Conservation (phyloP, 1,140 invertebrate species). For the Drosophila quadrilineata region DNA sequence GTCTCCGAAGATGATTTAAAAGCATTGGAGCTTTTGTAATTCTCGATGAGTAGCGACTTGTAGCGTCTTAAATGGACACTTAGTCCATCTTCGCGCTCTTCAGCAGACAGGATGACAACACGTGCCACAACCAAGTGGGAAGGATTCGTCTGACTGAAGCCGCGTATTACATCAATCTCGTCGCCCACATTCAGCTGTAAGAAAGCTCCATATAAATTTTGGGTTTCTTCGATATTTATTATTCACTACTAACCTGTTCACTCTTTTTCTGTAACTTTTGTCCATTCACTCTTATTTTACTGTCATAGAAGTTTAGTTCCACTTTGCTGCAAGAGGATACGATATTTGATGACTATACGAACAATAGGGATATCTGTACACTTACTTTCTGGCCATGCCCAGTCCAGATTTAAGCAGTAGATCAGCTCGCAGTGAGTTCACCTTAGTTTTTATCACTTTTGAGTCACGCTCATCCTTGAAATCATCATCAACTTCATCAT, state of each 20-base stretch:
- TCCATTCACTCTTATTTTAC: conserved; percentile 86
- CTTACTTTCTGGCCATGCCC: conserved; percentile 85
- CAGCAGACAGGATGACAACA: conserved; percentile 83
- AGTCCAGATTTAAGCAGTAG: conserved; percentile 85
- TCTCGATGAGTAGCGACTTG: conserved; percentile 84
- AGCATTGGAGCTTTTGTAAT: conserved; percentile 82
- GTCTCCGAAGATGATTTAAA: conserved; percentile 72
- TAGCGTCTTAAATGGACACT: conserved; percentile 83
- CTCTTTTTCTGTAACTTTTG: conserved; percentile 85
- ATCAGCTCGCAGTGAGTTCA: conserved; percentile 86
- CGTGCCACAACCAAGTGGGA: conserved; percentile 84
- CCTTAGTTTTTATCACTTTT: conserved; percentile 84
- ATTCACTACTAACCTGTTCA: conserved; percentile 72
- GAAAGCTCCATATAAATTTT: background rate
- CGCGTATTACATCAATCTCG: conserved; percentile 85
- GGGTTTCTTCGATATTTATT: background rate
- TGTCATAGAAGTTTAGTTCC: conserved; percentile 86
- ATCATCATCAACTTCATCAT: conserved; percentile 71
- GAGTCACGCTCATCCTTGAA: conserved; percentile 82
- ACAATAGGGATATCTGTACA: background rate
- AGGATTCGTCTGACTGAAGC: conserved; percentile 83
- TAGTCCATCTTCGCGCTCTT: conserved; percentile 79
- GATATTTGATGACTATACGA: background rate
- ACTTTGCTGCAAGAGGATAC: conserved; percentile 82
- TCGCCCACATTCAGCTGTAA: conserved; percentile 83